Evolutionary conservation across 2,797 vertebrate genomes (phyloP).

Genomic region (Siniperca obscura): DNA sequence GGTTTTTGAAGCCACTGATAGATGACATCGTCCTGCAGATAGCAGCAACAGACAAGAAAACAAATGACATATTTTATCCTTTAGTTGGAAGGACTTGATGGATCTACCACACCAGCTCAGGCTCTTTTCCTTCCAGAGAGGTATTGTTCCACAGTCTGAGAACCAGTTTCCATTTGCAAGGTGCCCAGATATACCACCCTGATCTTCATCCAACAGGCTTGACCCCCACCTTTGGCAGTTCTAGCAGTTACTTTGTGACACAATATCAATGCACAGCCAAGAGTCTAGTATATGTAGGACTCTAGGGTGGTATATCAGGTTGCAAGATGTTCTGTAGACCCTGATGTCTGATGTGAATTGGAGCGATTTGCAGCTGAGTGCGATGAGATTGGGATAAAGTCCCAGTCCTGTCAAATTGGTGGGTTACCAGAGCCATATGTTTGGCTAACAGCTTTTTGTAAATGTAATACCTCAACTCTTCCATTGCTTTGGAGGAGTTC

Average conservation of each 20-base stretch:
- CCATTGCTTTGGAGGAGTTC: neutral
- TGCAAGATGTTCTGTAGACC: neutral
- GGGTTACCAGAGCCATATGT: slow-evolving; percentile 2
- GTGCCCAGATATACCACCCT: neutral
- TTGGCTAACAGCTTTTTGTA: neutral
- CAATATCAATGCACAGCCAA: neutral
- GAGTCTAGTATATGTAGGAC: neutral
- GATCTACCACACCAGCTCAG: neutral
- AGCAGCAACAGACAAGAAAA: neutral
- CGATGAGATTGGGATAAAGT: neutral
- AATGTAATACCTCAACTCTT: neutral
- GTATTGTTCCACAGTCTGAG: neutral
- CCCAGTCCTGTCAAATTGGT: slow-evolving; percentile 1
- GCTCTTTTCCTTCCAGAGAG: neutral
- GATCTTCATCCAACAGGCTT: neutral
- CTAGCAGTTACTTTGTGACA: neutral
- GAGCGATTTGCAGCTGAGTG: neutral
- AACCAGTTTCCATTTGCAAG: neutral
- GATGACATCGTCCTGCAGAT: neutral
- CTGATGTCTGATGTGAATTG: neutral
- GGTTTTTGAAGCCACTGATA: no score
- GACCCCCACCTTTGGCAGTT: neutral
- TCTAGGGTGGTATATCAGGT: no score
- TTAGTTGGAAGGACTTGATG: neutral
- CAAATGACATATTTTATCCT: neutral